Conservation (phyloP, 2,113 vertebrate genomes). For the Ictalurus furcatus region DNA sequence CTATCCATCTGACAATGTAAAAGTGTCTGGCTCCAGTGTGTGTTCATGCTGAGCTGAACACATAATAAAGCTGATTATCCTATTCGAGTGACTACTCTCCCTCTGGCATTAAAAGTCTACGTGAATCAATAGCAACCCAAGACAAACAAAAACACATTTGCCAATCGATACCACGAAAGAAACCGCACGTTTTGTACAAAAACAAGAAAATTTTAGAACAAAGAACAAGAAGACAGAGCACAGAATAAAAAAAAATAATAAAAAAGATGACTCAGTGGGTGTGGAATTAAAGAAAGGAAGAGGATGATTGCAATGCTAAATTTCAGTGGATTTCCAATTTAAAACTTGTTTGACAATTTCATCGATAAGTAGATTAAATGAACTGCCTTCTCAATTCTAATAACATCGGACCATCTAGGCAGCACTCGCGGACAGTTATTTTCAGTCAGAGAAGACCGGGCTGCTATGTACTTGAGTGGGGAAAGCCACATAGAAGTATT, state of each 20-base stretch:
- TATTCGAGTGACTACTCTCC: slow-evolving; percentile 35
- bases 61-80: slow-evolving; percentile 49
- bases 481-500: background rate
- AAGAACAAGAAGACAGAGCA: background rate
- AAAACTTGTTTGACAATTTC: slow-evolving; percentile 23
- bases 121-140: slow-evolving; percentile 42
- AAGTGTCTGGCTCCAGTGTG: slow-evolving; percentile 2
- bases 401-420: background rate
- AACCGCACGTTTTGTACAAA: slow-evolving; percentile 21
- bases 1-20: background rate
- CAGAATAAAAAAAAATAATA: background rate
- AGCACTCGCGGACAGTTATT: background rate
- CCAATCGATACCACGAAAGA: slow-evolving; percentile 43
- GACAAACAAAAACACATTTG: slow-evolving; percentile 50
- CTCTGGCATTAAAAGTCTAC: slow-evolving; percentile 24
- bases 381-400: background rate
- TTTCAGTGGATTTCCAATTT: slow-evolving; percentile 8
- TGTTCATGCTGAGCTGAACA: slow-evolving; percentile 17
- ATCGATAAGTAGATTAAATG: slow-evolving; percentile 43
- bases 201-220: slow-evolving; percentile 15
- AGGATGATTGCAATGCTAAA: slow-evolving; percentile 19
- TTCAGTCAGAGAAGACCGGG: background rate
- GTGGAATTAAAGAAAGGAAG: slow-evolving; percentile 28
- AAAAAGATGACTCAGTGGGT: slow-evolving; percentile 3
- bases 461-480: background rate